Conservation (phyloP, 2,797 vertebrate species). For the Squalus acanthias region DNA sequence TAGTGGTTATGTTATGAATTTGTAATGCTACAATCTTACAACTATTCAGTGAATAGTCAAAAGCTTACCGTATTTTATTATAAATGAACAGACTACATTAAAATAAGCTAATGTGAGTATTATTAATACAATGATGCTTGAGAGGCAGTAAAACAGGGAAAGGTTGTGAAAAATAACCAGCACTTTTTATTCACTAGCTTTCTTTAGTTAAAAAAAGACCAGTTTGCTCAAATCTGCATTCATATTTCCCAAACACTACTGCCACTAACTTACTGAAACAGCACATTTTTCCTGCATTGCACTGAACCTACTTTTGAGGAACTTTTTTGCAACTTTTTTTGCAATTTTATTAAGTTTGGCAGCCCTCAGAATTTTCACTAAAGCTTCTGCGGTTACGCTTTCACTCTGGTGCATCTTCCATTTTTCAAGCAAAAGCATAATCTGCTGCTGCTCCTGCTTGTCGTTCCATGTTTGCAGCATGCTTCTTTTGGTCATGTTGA, state of each 20-base stretch:
- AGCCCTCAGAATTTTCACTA: neutral
- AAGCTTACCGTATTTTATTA: neutral
- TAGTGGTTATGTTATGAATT: neutral
- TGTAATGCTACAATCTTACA: neutral
- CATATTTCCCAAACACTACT: neutral
- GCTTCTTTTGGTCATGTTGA: neutral
- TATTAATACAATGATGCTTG: neutral
- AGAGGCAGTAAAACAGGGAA: neutral
- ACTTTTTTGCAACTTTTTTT: neutral
- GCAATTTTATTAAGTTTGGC: conserved; percentile 11
- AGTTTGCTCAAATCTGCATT: neutral
- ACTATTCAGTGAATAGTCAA: neutral
- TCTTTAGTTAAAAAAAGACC: neutral
- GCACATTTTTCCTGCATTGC: neutral
- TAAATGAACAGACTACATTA: neutral
- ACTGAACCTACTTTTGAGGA: neutral
- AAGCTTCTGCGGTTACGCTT: neutral
- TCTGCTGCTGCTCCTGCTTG: neutral
- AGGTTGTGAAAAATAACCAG: neutral
- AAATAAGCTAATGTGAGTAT: neutral
- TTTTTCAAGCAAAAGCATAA: neutral
- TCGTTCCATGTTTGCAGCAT: neutral
- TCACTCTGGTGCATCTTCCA: neutral
- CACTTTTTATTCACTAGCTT: neutral
- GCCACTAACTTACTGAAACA: neutral